phyloP scores from a whole-genome alignment of 2,797 vertebrate genomes.

The Myripristis jacobus region DNA sequence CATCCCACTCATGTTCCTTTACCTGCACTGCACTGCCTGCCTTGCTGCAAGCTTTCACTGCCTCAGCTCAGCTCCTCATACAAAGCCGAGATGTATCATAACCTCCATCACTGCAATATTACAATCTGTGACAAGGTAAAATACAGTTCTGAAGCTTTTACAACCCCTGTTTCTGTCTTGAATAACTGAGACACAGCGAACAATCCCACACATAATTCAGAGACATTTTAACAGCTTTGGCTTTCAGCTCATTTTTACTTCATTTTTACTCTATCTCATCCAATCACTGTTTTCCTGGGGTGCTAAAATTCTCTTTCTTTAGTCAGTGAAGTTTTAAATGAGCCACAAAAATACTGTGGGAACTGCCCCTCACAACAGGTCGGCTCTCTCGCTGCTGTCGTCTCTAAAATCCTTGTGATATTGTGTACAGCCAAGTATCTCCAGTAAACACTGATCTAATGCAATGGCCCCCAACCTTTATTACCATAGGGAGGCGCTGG shows the following conservation, averaged over 20 bases:
- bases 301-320: not conserved
- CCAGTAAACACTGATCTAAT: not conserved
- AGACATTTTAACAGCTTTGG: constrained; percentile 20
- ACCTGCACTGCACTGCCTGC: no score
- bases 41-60: constrained; percentile 39
- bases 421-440: not conserved
- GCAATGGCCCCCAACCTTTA: not conserved
- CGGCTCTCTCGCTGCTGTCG: not conserved
- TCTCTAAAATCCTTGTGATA: not conserved
- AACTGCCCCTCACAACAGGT: constrained; percentile 3
- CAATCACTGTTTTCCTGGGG: not conserved
- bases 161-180: constrained; percentile 31
- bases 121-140: constrained; percentile 27
- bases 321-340: constrained; percentile 15
- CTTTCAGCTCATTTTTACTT: constrained; percentile 16
- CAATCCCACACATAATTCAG: constrained; percentile 19
- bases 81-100: no score
- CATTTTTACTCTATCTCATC: not conserved
- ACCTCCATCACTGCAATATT: constrained; percentile 37
- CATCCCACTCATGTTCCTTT: constrained; percentile 35
- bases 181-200: constrained; percentile 36
- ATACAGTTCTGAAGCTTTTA: constrained; percentile 33
- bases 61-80: no score
- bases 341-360: not conserved
- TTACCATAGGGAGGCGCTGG: no score